These are phyloP conservation scores for Delphinus delphis DNA, from an alignment of 2,113 vertebrate genomes.

Conservation along the genomic window DNA sequence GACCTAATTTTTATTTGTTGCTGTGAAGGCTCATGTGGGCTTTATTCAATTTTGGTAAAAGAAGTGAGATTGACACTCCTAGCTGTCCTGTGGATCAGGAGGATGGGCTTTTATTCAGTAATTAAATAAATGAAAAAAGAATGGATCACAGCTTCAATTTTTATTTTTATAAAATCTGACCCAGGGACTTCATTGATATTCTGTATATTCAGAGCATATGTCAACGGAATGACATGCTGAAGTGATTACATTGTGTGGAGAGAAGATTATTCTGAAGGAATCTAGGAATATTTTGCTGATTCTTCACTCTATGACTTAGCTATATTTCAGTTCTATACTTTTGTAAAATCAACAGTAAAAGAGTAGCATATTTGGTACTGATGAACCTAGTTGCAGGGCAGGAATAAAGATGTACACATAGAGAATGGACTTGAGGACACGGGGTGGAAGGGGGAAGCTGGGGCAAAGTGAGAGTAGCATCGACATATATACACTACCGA, in stretches of 20 bases:
- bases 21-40: neutral
- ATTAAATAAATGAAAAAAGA: slow-evolving; percentile 6
- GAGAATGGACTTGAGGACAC: too few species aligned
- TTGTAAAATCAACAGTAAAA: slow-evolving; percentile 1
- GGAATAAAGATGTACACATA: too few species aligned
- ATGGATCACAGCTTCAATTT: neutral
- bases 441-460: too few species aligned
- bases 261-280: slow-evolving; percentile 23
- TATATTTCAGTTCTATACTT: slow-evolving; percentile 7
- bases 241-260: neutral
- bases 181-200: neutral
- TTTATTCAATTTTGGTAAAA: neutral
- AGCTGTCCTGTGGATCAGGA: neutral
- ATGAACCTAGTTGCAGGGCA: too few species aligned
- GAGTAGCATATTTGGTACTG: neutral
- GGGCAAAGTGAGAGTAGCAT: too few species aligned
- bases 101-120: neutral
- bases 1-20: neutral
- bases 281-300: neutral
- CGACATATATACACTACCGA: too few species aligned
- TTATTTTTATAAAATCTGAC: neutral
- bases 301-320: neutral
- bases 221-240: neutral
- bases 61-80: neutral
- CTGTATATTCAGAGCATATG: neutral